Evolutionary conservation across 2,113 vertebrate genomes (phyloP), one percentile per base, ranked within the genome.

Genomic region (Delphinapterus leucas): DNA sequence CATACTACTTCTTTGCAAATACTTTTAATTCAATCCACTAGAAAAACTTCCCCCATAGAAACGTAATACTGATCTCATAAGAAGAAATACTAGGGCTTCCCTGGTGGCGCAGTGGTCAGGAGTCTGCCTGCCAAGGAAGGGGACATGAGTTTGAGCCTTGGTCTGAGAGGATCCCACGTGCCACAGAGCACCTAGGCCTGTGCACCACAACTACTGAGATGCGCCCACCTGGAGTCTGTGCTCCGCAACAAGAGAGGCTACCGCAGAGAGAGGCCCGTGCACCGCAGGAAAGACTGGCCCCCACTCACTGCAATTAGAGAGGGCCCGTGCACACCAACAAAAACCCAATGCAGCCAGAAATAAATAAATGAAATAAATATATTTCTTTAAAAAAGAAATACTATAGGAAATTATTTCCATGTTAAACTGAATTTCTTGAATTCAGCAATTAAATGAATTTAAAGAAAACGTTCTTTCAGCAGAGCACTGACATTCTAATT

Each of bases 241-340:
- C 4, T 53, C 49, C 5, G 1, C 49, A 53, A 53, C 49, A 6
- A 6, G 49, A 53, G 49, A 53, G 49, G 49, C 49, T 15, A 53
- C 0, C 0, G 0, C 49, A 53, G 49, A 0, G 15, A 53, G 49
- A 53, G 15, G 49, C 15, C 15, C 49, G 4, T 17, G 49, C 15
- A 53, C 49, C 1, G 5, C 15, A 5, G 49, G 14, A 53, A 53
- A 53, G 14, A 53, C 0, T 53, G 14, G 49, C 49, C 49, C 14
- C 49, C 14, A 0, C 14, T 15, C 14, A 15, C 49, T 15, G 49
- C 49, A 53, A 53, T 53, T 53, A 53, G 49, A 53, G 49, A 53
- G 49, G 49, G 14, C 14, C 49, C 14, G 1, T 1, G 4, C 49
- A 53, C 49, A 53, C 4, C 49, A 53, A 53, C 14, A 53, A 15